Percentiles rank a stretch among this genome's conserved stretches.
Conservation (phyloP, 2,113 vertebrate species). For the Ceratotherium simum region DNA sequence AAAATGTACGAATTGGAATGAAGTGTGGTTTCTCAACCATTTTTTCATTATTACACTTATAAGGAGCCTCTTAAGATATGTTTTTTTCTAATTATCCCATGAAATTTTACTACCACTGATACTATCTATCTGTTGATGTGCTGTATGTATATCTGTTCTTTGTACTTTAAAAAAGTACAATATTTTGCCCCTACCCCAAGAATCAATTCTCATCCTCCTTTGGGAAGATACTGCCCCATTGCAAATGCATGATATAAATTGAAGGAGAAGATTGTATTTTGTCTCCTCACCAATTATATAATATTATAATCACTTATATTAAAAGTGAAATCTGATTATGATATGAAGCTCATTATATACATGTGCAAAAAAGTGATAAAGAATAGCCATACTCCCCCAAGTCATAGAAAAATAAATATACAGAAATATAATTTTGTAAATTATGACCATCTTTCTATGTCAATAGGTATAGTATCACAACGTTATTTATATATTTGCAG, state of each 20-base stretch:
- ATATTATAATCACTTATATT: not conserved
- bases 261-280: not conserved
- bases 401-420: not conserved
- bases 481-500: not conserved
- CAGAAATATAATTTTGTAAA: not conserved
- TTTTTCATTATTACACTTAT: not conserved
- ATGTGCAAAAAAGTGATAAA: conserved; percentile 1
- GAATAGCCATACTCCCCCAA: not conserved
- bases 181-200: not conserved
- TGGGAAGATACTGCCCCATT: not conserved
- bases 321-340: conserved; percentile 5
- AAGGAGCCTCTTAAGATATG: not conserved
- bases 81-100: not conserved
- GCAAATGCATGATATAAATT: not conserved
- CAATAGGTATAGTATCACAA: not conserved
- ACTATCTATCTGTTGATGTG: not conserved
- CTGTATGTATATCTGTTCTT: not conserved
- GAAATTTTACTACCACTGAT: not conserved
- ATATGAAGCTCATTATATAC: not conserved
- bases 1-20: not conserved
- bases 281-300: not conserved
- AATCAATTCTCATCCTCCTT: not conserved
- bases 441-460: not conserved
- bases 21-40: not conserved
- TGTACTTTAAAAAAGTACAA: not conserved